Conservation (phyloP, 2,888 invertebrate genomes). For the Napeogenes sylphis region DNA sequence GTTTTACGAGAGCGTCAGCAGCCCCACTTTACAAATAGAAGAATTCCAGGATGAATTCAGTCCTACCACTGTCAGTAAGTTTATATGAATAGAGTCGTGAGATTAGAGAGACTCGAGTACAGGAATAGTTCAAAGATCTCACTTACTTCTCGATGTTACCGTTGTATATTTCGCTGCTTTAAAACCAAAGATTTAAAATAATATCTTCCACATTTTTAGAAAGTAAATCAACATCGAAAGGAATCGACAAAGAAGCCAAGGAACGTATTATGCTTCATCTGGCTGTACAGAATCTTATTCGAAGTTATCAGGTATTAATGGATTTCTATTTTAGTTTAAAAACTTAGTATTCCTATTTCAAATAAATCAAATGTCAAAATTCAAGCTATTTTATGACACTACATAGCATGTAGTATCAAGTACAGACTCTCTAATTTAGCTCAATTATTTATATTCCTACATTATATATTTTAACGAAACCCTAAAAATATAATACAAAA, state of each 20-base stretch:
- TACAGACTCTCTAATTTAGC: too few relatives aligned
- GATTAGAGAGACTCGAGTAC: too few relatives aligned
- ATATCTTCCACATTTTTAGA: conserved; percentile 26
- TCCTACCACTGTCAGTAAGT: conserved; percentile 53
- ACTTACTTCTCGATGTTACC: too few relatives aligned
- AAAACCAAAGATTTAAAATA: background rate
- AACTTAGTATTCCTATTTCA: background rate
- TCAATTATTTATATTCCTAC: too few relatives aligned
- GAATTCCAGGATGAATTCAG: conserved; percentile 61
- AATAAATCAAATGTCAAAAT: background rate
- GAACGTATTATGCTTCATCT: conserved; percentile 70
- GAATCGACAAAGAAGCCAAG: conserved; percentile 28
- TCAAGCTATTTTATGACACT: too few relatives aligned
- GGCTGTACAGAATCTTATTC: conserved; percentile 83
- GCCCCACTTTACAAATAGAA: conserved; percentile 56
- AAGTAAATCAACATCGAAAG: conserved; percentile 25
- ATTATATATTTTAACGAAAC: too few relatives aligned
- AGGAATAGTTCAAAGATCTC: too few relatives aligned
- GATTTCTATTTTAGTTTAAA: background rate
- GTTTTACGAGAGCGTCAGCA: conserved; percentile 59
- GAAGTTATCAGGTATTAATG: conserved; percentile 77
- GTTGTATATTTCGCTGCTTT: too few relatives aligned
- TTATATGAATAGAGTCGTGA: too few relatives aligned
- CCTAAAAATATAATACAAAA: too few relatives aligned
- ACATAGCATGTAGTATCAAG: too few relatives aligned